Conservation (phyloP, 2,888 invertebrate genomes). For the Leptopilina drosophilae region DNA sequence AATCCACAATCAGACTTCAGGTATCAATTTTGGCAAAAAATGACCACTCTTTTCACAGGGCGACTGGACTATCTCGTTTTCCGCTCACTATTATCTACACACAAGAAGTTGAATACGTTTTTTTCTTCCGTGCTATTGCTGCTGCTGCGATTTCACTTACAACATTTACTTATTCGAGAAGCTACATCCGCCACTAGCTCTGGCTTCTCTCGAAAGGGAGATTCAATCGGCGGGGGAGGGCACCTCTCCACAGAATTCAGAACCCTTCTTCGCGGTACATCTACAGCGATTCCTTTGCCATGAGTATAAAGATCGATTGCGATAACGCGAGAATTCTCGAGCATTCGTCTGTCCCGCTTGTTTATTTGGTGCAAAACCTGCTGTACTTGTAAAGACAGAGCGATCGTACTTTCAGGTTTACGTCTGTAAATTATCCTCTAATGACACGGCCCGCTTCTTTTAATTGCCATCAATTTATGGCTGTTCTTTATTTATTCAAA, state of each 20-base stretch:
- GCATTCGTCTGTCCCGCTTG: conserved; percentile 31
- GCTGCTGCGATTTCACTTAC: too few species aligned
- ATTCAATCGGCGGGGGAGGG: conserved; percentile 22
- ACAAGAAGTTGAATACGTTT: too few species aligned
- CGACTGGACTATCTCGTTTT: too few species aligned
- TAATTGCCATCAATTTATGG: conserved; percentile 29
- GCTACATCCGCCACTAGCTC: conserved; percentile 31
- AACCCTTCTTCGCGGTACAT: conserved; percentile 27
- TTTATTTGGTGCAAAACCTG: conserved; percentile 33
- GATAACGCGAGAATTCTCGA: conserved; percentile 29
- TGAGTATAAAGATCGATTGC: conserved; percentile 28
- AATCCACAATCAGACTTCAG: too few species aligned
- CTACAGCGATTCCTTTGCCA: conserved; percentile 23
- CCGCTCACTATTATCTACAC: too few species aligned
- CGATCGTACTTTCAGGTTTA: conserved; percentile 12
- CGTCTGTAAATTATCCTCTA: conserved; percentile 12
- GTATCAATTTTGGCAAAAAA: too few species aligned
- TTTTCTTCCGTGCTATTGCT: too few species aligned
- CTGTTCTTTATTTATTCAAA: not conserved
- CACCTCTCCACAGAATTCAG: conserved; percentile 24
- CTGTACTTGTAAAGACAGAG: conserved; percentile 11
- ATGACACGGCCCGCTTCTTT: conserved; percentile 9
- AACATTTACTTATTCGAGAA: not conserved
- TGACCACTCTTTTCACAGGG: too few species aligned
- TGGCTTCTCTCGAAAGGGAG: conserved; percentile 24